Conservation (phyloP, 2,113 vertebrate species). For the Saccopteryx bilineata region DNA sequence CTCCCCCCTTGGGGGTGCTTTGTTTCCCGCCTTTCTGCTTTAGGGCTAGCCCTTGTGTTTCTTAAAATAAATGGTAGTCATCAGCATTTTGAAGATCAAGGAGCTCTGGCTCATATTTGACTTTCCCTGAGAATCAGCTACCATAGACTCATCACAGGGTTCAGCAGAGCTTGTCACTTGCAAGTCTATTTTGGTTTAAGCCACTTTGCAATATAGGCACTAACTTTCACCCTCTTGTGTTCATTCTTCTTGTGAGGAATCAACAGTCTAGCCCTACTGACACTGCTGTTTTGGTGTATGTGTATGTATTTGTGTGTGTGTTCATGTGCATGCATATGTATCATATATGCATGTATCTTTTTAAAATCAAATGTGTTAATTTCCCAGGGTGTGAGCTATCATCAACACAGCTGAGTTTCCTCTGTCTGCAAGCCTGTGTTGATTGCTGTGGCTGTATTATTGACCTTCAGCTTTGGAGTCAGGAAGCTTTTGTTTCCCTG, state of each 20-base stretch:
- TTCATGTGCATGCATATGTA: rapidly evolving
- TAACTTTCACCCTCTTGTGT: neutral
- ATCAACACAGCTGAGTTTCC: neutral
- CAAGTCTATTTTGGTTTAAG: neutral
- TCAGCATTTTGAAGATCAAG: neutral
- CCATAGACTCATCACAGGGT: neutral
- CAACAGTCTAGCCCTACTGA: neutral
- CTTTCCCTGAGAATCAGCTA: neutral
- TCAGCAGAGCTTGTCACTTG: neutral
- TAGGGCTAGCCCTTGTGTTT: neutral
- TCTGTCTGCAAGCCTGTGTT: neutral
- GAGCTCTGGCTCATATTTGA: neutral
- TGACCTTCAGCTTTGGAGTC: slow-evolving; percentile 7
- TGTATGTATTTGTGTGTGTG: neutral
- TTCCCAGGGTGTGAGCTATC: neutral
- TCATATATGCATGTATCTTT: neutral
- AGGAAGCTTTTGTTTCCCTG: slow-evolving; percentile 25
- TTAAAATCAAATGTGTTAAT: neutral
- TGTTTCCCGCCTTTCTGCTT: neutral
- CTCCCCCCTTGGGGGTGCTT: neutral
- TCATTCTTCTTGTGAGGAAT: neutral
- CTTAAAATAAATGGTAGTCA: neutral
- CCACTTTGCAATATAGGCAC: neutral
- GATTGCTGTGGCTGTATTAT: neutral
- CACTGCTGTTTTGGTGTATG: neutral